phyloP scores from a whole-genome alignment of 2,888 invertebrate species.

The Drosophila macrospina region DNA sequence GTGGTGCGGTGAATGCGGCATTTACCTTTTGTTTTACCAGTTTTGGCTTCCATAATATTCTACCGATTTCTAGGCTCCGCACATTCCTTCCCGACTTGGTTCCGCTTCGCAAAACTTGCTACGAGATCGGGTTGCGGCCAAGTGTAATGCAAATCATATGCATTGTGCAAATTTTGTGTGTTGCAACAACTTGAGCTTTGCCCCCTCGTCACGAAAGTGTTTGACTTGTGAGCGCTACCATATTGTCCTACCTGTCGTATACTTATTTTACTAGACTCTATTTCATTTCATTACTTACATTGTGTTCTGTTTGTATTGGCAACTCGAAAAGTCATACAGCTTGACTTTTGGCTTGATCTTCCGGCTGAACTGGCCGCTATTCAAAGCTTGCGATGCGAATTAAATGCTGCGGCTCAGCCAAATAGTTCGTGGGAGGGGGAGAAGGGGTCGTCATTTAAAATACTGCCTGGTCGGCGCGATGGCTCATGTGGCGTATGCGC shows the following conservation, averaged over 20 bases:
- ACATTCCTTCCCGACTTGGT: slow-evolving; percentile 6
- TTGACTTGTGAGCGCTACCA: slow-evolving; percentile 71
- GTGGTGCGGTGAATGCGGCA: slow-evolving; percentile 18
- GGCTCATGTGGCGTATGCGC: slow-evolving; percentile 66
- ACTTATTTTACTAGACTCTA: slow-evolving; percentile 28
- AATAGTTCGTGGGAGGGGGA: too few relatives aligned
- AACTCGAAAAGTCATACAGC: slow-evolving; percentile 11
- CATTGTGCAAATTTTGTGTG: slow-evolving; percentile 71
- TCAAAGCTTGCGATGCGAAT: slow-evolving; percentile 22
- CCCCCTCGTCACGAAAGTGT: slow-evolving; percentile 42
- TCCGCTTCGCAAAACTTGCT: not conserved
- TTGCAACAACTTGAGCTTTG: slow-evolving; percentile 57
- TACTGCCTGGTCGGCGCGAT: slow-evolving; percentile 21
- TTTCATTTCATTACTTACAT: slow-evolving; percentile 59
- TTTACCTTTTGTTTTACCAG: slow-evolving; percentile 58
- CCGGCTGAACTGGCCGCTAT: slow-evolving; percentile 26
- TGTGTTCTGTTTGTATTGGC: slow-evolving; percentile 57
- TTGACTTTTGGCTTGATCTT: slow-evolving; percentile 27
- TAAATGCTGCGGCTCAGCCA: slow-evolving; percentile 1
- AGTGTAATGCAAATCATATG: slow-evolving; percentile 71
- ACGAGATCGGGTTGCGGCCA: slow-evolving; percentile 26
- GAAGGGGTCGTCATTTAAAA: slow-evolving; percentile 55
- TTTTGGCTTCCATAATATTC: slow-evolving; percentile 63
- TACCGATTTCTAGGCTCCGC: slow-evolving; percentile 58
- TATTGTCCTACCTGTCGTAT: slow-evolving; percentile 68